Base-by-base conservation (phyloP, 1,140 invertebrate species). In the Amphibalanus amphitrite region DNA sequence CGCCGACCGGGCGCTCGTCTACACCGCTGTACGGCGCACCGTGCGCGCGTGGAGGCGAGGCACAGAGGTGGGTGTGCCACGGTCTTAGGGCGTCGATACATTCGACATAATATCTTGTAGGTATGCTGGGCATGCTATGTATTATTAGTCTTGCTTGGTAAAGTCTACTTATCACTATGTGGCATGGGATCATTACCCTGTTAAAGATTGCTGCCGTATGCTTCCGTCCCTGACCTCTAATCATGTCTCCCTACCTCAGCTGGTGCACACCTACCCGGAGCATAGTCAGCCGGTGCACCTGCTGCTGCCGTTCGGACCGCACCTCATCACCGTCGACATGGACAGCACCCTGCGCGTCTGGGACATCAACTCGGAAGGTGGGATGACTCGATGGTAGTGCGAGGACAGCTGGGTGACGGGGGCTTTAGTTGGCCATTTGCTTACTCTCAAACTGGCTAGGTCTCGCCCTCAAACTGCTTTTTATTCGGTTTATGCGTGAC, bases 41-140 rank as follows among this genome's bases (percentile, higher is more conserved):
- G 87, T 97, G 76, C 90, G 87, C 77, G 92, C 91, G 0, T 97
- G 94, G 90, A 84, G 88, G 77, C 83, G 91, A 82, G 92, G 93
- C 69, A 89, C 86, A 71, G 91, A 96, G 47, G 78, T 26, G 26
- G 65, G 73, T 40, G 33, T 6, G 33, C n/a, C n/a, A n/a, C n/a
- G n/a, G n/a, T n/a, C n/a, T n/a, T n/a, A n/a, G n/a, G n/a, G n/a
- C n/a, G n/a, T n/a, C n/a, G n/a, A n/a, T n/a, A n/a, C n/a, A n/a
- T n/a, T n/a, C n/a, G n/a, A n/a, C n/a, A n/a, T n/a, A n/a, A n/a
- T n/a, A n/a, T n/a, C n/a, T n/a, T n/a, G n/a, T n/a, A n/a, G n/a
- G n/a, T n/a, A n/a, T n/a, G n/a, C n/a, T n/a, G n/a, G n/a, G n/a
- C n/a, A n/a, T n/a, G n/a, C n/a, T n/a, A n/a, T n/a, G n/a, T n/a